Evolutionary conservation across 2,797 vertebrate species (phyloP), one percentile per base, ranked within the genome.

Genomic region (Phataginus tetradactyla): DNA sequence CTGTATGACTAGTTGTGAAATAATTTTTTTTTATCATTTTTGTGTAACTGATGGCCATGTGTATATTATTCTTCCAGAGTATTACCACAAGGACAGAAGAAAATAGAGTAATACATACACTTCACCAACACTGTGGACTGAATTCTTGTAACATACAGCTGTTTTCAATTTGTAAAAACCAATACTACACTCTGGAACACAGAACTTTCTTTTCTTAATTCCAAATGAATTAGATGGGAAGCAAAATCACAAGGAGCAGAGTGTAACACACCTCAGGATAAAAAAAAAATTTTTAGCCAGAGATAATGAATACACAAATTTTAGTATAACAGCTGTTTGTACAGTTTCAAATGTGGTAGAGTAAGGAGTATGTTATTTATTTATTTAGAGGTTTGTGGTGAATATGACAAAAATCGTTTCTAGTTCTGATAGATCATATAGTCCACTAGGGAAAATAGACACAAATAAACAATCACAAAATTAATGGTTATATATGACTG

Each of bases 1-100:
- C 29, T 72, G 84, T 39, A 66, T 42, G 51, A 72, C 32, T 74
- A 83, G 49, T 42, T 96, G 53, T 84, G 79, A 95, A 97, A 97
- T 61, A 66, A 91, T 12, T 12, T 74, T 96, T 96, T 90, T 86
- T 90, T 57, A 86, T 90, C 68, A 90, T 55, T 94, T 94, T 64
- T 86, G 68, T 89, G 90, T 77, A 96, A 80, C 69, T 94, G 94
- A 86, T 78, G 92, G 77, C 71, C 83, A 97, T 78, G 69, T 96
- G 77, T 92, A 39, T 55, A 55, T 85, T 94, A 84, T 69, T 96
- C 80, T 93, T 75, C 61, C 69, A 88, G 72, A 79, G 77, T 69
- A 45, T 92, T 92, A 74, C 61, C 59, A 64, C 23, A 77, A 90
- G 53, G 59, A 93, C 71, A 95, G 68, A 87, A 77, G 59, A 59